Evolutionary conservation across 1,140 invertebrate genomes (phyloP).

Genomic region (Cydia fagiglandana): DNA sequence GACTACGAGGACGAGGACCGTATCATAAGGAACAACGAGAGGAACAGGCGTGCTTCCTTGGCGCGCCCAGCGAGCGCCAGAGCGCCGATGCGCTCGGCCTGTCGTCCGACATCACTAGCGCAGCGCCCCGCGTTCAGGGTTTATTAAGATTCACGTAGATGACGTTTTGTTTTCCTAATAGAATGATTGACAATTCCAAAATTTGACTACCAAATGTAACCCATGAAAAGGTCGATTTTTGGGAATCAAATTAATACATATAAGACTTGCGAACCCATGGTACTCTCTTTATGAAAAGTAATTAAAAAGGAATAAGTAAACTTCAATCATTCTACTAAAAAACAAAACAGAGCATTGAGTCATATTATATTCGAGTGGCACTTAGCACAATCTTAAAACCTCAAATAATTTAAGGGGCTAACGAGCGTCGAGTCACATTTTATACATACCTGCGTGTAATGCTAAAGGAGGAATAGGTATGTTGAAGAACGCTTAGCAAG

Average conservation of each 20-base stretch:
- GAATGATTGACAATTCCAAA: not conserved
- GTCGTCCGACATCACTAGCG: constrained; percentile 56
- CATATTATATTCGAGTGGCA: not conserved
- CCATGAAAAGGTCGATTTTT: too few species aligned
- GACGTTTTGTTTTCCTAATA: constrained; percentile 35
- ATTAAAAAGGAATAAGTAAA: too few species aligned
- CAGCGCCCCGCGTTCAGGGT: constrained; percentile 69
- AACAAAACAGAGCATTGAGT: too few species aligned
- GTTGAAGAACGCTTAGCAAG: not conserved
- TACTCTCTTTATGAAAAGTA: too few species aligned
- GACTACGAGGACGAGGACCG: constrained; percentile 42
- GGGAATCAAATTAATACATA: too few species aligned
- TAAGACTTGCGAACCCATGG: too few species aligned
- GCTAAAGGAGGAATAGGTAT: not conserved
- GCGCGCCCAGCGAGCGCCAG: constrained; percentile 55
- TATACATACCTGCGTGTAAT: not conserved
- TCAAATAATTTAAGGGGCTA: not conserved
- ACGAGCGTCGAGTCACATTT: not conserved
- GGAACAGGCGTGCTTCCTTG: constrained; percentile 42
- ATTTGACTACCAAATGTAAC: not conserved
- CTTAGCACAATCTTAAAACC: not conserved
- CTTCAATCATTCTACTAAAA: too few species aligned
- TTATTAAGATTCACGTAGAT: constrained; percentile 48
- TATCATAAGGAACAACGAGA: constrained; percentile 47
- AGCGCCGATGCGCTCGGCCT: constrained; percentile 52